Conservation (phyloP, 2,113 vertebrate species). For the Melanerpes formicivorus region DNA sequence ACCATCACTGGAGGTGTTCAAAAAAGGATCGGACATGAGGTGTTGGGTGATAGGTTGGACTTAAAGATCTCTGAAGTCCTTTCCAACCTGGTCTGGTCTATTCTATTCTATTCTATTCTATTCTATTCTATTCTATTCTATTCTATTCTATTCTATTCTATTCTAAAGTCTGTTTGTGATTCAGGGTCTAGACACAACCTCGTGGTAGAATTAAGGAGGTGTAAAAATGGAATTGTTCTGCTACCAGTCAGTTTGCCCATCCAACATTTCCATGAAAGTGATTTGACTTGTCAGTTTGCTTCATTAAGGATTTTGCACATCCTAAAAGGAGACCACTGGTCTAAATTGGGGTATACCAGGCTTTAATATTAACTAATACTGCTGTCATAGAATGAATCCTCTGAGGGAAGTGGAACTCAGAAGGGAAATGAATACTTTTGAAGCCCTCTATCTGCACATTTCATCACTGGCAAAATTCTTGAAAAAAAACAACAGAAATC, state of each 20-base stretch:
- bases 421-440: background rate
- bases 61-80: no score
- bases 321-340: background rate
- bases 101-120: no score
- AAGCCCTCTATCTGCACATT: background rate
- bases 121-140: no score
- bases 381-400: background rate
- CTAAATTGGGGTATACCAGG: background rate
- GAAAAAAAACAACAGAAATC: background rate
- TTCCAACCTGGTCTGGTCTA: no score
- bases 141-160: no score
- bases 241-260: background rate
- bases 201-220: background rate
- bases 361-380: background rate
- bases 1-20: no score
- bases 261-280: background rate
- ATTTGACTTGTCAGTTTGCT: background rate
- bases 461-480: background rate
- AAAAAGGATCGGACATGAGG: no score
- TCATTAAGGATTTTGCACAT: background rate
- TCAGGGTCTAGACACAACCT: background rate
- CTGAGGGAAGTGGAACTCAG: background rate
- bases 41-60: no score
- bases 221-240: background rate
- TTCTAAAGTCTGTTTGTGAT: background rate